Evolutionary conservation across 2,888 invertebrate species (phyloP).

Genomic region (Crocallis elinguaria): DNA sequence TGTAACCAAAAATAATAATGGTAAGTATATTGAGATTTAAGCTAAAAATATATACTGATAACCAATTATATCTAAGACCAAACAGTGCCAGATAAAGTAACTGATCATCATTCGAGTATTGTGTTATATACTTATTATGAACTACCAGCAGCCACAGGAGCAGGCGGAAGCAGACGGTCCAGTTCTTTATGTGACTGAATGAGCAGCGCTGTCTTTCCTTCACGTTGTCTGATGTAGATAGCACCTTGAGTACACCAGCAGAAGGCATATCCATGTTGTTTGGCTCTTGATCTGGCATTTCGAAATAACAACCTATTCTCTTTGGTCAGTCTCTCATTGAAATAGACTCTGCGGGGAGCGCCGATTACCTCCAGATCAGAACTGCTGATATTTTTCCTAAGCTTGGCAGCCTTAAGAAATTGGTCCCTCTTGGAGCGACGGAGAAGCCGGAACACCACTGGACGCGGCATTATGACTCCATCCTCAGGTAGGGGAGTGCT

Average conservation of each 20-base stretch:
- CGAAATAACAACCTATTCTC: slow-evolving; percentile 10
- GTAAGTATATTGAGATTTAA: too few species aligned
- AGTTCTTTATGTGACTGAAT: slow-evolving; percentile 1
- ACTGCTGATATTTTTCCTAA: slow-evolving; percentile 3
- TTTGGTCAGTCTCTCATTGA: too few species aligned
- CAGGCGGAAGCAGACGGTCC: slow-evolving; percentile 22
- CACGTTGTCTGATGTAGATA: slow-evolving; percentile 9
- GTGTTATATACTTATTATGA: background rate
- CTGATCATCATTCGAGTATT: background rate
- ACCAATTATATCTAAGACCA: background rate
- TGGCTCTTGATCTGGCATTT: background rate
- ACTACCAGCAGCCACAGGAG: background rate
- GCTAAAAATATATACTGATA: background rate
- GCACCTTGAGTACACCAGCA: slow-evolving; percentile 7
- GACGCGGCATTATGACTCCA: slow-evolving; percentile 11
- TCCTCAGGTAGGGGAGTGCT: slow-evolving; percentile 10
- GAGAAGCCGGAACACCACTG: slow-evolving; percentile 7
- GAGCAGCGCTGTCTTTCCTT: slow-evolving; percentile 5
- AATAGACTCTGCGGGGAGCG: background rate
- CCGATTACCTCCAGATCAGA: background rate
- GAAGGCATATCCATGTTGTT: background rate
- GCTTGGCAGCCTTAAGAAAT: background rate
- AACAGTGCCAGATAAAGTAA: background rate
- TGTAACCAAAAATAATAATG: too few species aligned
- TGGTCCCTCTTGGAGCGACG: slow-evolving; percentile 5